These are phyloP conservation scores for Ormyrus pomaceus DNA, from an alignment of 2,888 invertebrate species.

Conservation along the genomic window DNA sequence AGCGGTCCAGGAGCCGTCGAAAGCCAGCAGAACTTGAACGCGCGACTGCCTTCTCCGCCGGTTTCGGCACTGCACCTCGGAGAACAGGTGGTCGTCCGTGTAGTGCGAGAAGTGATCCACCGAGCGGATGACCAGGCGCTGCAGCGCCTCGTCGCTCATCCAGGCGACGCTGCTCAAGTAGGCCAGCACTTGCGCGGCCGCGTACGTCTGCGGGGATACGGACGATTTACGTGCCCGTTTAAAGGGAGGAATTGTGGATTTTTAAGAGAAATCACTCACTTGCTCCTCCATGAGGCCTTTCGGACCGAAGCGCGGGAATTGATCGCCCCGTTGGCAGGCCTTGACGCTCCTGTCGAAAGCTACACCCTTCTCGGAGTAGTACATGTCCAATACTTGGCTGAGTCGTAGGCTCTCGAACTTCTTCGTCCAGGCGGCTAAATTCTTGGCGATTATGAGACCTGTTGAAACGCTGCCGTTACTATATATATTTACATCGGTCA, in stretches of 20 bases:
- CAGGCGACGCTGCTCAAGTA: constrained; percentile 65
- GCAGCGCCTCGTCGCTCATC: constrained; percentile 63
- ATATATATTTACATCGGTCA: constrained; percentile 26
- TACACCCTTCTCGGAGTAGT: constrained; percentile 81
- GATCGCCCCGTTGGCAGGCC: constrained; percentile 78
- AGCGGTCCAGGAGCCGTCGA: constrained; percentile 66
- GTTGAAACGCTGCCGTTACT: too few species aligned
- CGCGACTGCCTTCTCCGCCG: constrained; percentile 53
- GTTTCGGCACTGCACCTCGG: constrained; percentile 60
- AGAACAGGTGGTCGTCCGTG: constrained; percentile 63
- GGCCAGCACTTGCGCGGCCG: constrained; percentile 65
- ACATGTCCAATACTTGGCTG: constrained; percentile 83
- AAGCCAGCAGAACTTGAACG: constrained; percentile 64
- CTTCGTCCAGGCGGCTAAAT: constrained; percentile 77
- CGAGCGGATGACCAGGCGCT: constrained; percentile 61
- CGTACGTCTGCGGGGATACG: constrained; percentile 61
- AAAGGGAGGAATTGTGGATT: neutral
- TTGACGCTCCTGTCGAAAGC: constrained; percentile 78
- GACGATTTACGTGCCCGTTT: too few species aligned
- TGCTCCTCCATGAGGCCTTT: constrained; percentile 66
- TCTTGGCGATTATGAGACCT: constrained; percentile 79
- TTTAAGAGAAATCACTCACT: constrained; percentile 59
- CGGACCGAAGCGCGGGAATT: constrained; percentile 74
- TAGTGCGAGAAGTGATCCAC: constrained; percentile 63
- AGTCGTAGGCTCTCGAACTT: constrained; percentile 77